Percentiles rank a stretch among this genome's conserved stretches.
Evolutionary conservation across 2,888 invertebrate species (phyloP).

Genomic region (Anorthoa munda): DNA sequence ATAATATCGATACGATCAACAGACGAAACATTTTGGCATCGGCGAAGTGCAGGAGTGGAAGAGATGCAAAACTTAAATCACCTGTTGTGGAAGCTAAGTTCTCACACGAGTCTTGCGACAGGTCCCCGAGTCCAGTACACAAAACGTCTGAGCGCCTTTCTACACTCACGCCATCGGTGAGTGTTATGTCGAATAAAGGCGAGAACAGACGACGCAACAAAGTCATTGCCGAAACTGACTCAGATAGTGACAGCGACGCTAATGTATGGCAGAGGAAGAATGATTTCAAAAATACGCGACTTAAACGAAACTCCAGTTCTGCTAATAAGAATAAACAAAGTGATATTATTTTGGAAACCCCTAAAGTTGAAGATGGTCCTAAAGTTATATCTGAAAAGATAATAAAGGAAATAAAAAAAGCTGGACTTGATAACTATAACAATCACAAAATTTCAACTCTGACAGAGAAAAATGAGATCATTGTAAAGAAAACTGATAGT

Average conservation of each 20-base stretch:
- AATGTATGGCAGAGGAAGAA: conserved; percentile 86
- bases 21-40: conserved; percentile 96
- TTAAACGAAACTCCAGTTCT: conserved; percentile 86
- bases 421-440: conserved; percentile 78
- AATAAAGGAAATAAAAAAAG: conserved; percentile 83
- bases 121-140: conserved; percentile 87
- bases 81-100: conserved; percentile 94
- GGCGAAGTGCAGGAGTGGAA: conserved; percentile 96
- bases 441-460: conserved; percentile 64
- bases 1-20: conserved; percentile 96
- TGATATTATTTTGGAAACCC: conserved; percentile 77
- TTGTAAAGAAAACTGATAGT: conserved; percentile 68
- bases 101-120: conserved; percentile 91
- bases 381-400: conserved; percentile 82
- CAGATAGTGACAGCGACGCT: conserved; percentile 84
- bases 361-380: conserved; percentile 82
- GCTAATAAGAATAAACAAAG: conserved; percentile 83
- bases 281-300: conserved; percentile 86
- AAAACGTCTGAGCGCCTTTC: conserved; percentile 90
- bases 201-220: conserved; percentile 88
- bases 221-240: conserved; percentile 86
- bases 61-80: conserved; percentile 93
- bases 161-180: conserved; percentile 89
- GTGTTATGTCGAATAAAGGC: conserved; percentile 89
- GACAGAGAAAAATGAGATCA: conserved; percentile 69